These are phyloP conservation scores for Euura saliciscinereae DNA, from an alignment of 1,140 invertebrate species.

Conservation along the genomic window DNA sequence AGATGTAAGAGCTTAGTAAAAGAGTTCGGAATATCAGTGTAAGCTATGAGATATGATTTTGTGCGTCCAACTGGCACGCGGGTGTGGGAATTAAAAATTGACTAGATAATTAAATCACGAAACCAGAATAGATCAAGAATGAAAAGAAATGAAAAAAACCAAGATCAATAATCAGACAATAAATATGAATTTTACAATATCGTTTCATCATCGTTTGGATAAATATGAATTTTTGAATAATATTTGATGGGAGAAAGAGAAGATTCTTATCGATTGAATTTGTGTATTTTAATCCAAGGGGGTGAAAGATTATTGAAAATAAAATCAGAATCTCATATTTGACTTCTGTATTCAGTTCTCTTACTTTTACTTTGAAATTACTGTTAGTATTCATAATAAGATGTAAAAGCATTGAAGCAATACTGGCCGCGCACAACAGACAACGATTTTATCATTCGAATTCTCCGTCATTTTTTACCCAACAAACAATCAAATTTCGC, in stretches of 20 bases:
- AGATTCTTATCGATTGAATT: neutral
- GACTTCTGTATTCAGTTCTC: constrained; percentile 13
- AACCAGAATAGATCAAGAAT: neutral
- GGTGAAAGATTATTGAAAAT: neutral
- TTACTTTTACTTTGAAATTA: neutral
- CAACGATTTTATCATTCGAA: constrained; percentile 48
- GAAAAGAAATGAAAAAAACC: neutral
- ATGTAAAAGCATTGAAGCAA: constrained; percentile 35
- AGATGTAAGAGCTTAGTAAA: constrained; percentile 22
- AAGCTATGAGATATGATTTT: constrained; percentile 4
- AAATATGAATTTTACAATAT: neutral
- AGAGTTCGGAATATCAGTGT: constrained; percentile 3
- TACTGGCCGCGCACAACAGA: constrained; percentile 50
- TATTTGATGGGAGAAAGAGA: neutral
- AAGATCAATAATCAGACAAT: constrained; percentile 3
- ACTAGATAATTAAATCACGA: neutral
- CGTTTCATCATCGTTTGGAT: neutral
- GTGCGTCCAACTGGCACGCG: neutral
- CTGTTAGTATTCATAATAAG: neutral
- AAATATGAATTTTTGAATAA: neutral
- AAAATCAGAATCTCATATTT: constrained; percentile 1
- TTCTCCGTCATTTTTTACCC: constrained; percentile 46
- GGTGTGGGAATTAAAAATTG: neutral
- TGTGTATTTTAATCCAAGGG: neutral
- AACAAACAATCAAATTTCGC: constrained; percentile 50